Evolutionary conservation across 1,140 invertebrate genomes (phyloP).

Genomic region (Andrena cerasifolii): DNA sequence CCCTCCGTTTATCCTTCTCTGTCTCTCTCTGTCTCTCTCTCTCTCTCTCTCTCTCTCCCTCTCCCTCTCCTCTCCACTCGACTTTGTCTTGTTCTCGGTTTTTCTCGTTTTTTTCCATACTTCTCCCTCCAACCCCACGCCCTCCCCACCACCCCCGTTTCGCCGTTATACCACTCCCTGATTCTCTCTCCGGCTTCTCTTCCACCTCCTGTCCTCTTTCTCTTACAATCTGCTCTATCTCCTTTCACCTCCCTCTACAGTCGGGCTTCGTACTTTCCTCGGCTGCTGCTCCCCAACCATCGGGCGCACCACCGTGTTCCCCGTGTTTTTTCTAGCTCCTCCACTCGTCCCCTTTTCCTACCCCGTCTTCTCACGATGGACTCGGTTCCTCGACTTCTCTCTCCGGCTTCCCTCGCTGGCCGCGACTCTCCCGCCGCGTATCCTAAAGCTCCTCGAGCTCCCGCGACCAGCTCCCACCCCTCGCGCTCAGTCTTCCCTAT

Average conservation of each 20-base stretch:
- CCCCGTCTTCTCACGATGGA: neutral
- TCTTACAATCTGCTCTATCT: conserved; percentile 14
- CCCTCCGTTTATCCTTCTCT: conserved; percentile 48
- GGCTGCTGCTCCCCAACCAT: neutral
- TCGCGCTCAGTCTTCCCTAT: too few relatives aligned
- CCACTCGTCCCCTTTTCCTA: neutral
- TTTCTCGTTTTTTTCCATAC: conserved; percentile 37
- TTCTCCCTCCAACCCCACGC: conserved; percentile 25
- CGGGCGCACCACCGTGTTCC: conserved; percentile 1
- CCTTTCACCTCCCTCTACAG: conserved; percentile 8
- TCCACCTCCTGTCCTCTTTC: conserved; percentile 26
- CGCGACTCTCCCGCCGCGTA: too few relatives aligned
- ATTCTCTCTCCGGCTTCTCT: conserved; percentile 39
- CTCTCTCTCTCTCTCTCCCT: conserved; percentile 46
- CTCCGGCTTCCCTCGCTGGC: neutral
- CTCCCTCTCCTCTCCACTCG: conserved; percentile 16
- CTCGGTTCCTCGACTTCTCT: neutral
- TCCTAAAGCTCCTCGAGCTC: too few relatives aligned
- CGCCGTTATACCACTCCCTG: conserved; percentile 39
- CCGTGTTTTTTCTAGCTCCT: neutral
- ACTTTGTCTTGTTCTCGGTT: conserved; percentile 40
- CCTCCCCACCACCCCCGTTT: neutral
- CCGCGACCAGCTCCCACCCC: too few relatives aligned
- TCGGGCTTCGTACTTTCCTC: conserved; percentile 15
- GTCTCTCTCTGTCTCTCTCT: conserved; percentile 43